Evolutionary conservation across 1,140 invertebrate species (phyloP).

Genomic region (Rhysida immarginata): DNA sequence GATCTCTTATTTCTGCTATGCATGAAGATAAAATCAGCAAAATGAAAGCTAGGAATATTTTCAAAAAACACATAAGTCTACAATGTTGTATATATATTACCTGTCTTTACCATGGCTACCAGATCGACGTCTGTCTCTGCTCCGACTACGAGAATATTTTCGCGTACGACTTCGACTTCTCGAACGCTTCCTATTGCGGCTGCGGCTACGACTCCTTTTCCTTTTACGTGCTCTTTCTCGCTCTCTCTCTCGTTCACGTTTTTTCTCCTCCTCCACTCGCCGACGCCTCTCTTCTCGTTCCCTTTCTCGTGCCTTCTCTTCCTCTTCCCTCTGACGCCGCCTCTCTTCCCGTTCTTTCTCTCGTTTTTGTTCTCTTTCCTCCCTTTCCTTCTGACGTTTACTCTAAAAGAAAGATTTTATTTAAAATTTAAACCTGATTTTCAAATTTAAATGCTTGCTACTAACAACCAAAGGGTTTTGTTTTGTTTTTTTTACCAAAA

Average conservation of each 20-base stretch:
- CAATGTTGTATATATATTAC: too few relatives aligned
- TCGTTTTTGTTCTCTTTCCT: constrained; percentile 22
- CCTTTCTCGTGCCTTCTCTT: constrained; percentile 16
- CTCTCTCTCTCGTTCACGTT: constrained; percentile 11
- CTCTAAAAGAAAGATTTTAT: constrained; percentile 9
- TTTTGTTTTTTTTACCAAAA: constrained; percentile 24
- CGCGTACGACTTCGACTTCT: constrained; percentile 19
- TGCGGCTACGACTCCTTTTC: not conserved
- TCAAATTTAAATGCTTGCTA: too few relatives aligned
- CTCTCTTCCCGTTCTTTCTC: constrained; percentile 26
- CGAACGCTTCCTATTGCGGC: constrained; percentile 10
- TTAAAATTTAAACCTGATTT: not conserved
- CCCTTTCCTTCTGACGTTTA: constrained; percentile 20
- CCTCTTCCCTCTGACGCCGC: constrained; percentile 8
- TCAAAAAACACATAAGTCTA: too few relatives aligned
- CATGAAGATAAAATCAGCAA: too few relatives aligned
- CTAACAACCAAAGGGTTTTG: too few relatives aligned
- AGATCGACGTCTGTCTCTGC: constrained; percentile 3
- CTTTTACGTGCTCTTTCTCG: constrained; percentile 8
- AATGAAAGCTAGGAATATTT: too few relatives aligned
- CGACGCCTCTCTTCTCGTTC: constrained; percentile 16
- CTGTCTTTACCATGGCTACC: not conserved
- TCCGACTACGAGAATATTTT: constrained; percentile 7
- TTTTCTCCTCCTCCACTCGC: constrained; percentile 5
- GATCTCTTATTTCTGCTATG: too few relatives aligned